These are phyloP conservation scores for Lanius ludovicianus DNA, from an alignment of 2,113 vertebrate genomes.

Conservation along the genomic window DNA sequence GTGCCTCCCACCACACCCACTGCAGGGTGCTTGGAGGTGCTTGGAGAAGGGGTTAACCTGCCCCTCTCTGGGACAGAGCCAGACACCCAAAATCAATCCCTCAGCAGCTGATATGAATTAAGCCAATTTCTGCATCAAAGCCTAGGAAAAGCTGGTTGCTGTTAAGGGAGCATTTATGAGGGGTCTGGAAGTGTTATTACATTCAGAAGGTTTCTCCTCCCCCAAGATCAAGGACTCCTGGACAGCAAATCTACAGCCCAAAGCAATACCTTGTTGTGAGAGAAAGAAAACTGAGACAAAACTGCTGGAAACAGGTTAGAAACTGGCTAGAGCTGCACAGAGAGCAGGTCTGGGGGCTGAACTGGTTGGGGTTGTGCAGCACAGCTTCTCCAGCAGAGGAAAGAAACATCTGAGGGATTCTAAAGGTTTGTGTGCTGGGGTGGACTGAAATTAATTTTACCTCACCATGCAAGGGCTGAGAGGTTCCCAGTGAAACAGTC, in stretches of 20 bases:
- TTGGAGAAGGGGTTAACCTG: not conserved
- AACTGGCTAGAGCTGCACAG: not conserved
- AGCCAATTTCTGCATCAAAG: not conserved
- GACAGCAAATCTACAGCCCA: not conserved
- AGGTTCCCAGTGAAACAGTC: not conserved
- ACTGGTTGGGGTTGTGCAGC: not conserved
- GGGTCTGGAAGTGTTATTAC: not conserved
- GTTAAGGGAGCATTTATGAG: not conserved
- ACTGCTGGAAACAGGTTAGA: not conserved
- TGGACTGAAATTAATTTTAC: not conserved
- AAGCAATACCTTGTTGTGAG: not conserved
- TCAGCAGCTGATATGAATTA: not conserved
- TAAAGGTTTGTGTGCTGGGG: not conserved
- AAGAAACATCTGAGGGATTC: not conserved
- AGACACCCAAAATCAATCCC: not conserved
- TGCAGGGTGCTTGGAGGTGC: not conserved
- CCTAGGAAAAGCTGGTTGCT: not conserved
- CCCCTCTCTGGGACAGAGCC: not conserved
- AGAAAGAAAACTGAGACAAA: not conserved
- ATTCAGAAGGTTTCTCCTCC: not conserved
- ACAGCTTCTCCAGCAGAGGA: not conserved
- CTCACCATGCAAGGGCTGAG: not conserved
- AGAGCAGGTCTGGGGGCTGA: not conserved
- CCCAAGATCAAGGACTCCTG: not conserved
- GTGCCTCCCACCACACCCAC: rapidly evolving